Evolutionary conservation across 1,140 invertebrate genomes (phyloP).

Genomic region (Colletes latitarsis): DNA sequence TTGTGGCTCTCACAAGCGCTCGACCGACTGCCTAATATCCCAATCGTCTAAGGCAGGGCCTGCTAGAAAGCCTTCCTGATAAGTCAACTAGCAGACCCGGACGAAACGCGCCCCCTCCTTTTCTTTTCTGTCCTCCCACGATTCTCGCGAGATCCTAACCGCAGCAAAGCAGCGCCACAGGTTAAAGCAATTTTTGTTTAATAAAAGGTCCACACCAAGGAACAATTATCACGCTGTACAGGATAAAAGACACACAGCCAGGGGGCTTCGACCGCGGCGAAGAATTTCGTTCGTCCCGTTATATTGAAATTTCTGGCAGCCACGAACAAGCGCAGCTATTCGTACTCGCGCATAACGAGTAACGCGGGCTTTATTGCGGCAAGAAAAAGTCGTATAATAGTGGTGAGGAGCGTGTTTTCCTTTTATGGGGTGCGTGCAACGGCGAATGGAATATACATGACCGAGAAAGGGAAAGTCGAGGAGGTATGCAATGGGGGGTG

Average conservation of each 20-base stretch:
- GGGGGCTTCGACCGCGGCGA: constrained; percentile 1
- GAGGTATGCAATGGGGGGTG: constrained; percentile 41
- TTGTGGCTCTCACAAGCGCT: too few relatives aligned
- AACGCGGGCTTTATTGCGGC: constrained; percentile 63
- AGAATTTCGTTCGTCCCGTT: constrained; percentile 48
- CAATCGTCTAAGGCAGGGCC: too few relatives aligned
- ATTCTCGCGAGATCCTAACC: too few relatives aligned
- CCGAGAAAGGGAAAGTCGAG: constrained; percentile 12
- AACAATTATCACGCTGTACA: background rate
- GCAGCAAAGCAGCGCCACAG: too few relatives aligned
- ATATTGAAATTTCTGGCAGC: constrained; percentile 76
- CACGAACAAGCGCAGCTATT: background rate
- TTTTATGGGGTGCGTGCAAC: constrained; percentile 71
- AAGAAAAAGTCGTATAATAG: constrained; percentile 57
- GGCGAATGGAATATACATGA: constrained; percentile 76
- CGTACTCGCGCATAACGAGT: constrained; percentile 39
- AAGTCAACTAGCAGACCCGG: too few relatives aligned
- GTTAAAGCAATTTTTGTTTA: too few relatives aligned
- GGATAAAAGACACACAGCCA: background rate
- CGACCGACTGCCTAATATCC: too few relatives aligned
- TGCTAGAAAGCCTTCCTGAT: too few relatives aligned
- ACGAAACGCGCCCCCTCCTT: too few relatives aligned
- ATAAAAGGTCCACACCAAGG: too few relatives aligned
- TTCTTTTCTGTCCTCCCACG: too few relatives aligned
- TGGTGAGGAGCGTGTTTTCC: constrained; percentile 62